These are phyloP conservation scores for Echeneis naucrates DNA, from an alignment of 2,797 vertebrate species.

Conservation along the genomic window DNA sequence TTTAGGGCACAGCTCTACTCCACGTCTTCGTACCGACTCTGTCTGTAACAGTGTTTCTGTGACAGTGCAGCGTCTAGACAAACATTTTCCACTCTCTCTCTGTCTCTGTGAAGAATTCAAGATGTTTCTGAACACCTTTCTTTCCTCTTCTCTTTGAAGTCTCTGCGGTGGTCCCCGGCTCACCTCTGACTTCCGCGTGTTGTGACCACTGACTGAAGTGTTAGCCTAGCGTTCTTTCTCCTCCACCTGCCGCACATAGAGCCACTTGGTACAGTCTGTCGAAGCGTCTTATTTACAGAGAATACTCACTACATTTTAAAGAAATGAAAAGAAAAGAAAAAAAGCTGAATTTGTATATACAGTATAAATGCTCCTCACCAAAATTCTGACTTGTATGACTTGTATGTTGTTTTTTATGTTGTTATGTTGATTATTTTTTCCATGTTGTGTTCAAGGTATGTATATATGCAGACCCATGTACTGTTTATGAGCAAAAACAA, in stretches of 20 bases:
- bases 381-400: conserved; percentile 94
- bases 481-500: conserved; percentile 98
- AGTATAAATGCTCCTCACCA: conserved; percentile 92
- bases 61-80: conserved; percentile 63
- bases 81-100: conserved; percentile 29
- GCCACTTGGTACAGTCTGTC: conserved; percentile 72
- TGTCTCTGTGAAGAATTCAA: conserved; percentile 46
- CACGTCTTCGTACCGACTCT: conserved; percentile 57
- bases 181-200: conserved; percentile 17
- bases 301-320: conserved; percentile 64
- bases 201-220: conserved; percentile 69
- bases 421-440: conserved; percentile 64
- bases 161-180: neutral
- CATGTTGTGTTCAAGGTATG: conserved; percentile 90
- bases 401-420: conserved; percentile 85
- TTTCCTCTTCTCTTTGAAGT: conserved; percentile 29
- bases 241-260: conserved; percentile 64
- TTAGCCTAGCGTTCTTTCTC: conserved; percentile 49
- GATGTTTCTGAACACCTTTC: conserved; percentile 28
- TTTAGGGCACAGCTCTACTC: conserved; percentile 68
- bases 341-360: conserved; percentile 82
- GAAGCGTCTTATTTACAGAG: conserved; percentile 76
- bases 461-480: conserved; percentile 99
- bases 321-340: conserved; percentile 62
- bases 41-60: conserved; percentile 62